A percentile compares a stretch with the other conserved stretches of the same genome.
phyloP scores from a whole-genome alignment of 2,113 vertebrate genomes.

The Tragelaphus buxtoni region DNA sequence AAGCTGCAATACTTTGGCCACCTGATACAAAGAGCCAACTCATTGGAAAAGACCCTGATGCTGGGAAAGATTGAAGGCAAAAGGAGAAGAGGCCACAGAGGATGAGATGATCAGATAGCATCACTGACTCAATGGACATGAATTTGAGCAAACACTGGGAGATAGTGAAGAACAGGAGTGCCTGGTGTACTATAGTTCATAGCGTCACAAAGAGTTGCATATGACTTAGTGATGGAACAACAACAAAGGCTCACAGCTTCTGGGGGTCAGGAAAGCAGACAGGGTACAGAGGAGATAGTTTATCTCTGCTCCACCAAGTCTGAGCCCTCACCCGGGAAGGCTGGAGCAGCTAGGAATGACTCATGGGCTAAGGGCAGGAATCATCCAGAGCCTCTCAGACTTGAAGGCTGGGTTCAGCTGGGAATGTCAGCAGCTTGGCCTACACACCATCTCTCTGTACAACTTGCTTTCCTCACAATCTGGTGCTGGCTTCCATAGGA shows the following conservation, averaged over 20 bases:
- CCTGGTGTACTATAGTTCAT: background rate
- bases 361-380: too few relatives aligned
- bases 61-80: background rate
- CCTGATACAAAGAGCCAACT: background rate
- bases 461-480: background rate
- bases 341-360: background rate
- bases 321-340: background rate
- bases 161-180: background rate
- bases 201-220: background rate
- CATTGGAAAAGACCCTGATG: background rate
- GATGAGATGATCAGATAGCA: background rate
- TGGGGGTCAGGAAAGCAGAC: background rate
- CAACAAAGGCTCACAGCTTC: background rate
- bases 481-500: background rate
- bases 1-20: background rate
- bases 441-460: background rate
- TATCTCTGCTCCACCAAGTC: background rate
- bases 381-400: background rate
- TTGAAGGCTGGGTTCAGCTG: background rate
- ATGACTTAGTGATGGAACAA: background rate
- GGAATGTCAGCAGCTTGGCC: background rate
- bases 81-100: background rate
- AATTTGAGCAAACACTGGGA: background rate
- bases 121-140: background rate
- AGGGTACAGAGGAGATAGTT: background rate